Percentiles rank a stretch among this genome's conserved stretches.
Evolutionary conservation across 1,140 invertebrate genomes (phyloP).

Genomic region (Rhopalosiphum maidis): DNA sequence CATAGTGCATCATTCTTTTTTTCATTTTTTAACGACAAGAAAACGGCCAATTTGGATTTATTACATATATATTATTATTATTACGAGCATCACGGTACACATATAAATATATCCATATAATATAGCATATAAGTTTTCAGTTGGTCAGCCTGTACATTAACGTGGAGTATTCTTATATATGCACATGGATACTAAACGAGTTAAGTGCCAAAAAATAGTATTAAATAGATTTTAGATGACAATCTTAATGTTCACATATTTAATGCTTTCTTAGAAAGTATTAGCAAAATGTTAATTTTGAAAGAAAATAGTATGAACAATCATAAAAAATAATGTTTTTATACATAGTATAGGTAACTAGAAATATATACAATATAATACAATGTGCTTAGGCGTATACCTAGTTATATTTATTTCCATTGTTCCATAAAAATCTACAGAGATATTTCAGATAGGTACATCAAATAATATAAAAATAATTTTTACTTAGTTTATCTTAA

Average conservation of each 20-base stretch:
- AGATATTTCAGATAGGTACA: not conserved
- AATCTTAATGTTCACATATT: not conserved
- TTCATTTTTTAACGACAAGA: slow-evolving; percentile 32
- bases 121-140: not conserved
- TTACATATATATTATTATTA: not conserved
- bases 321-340: not conserved
- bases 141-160: not conserved
- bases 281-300: not conserved
- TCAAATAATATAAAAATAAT: not conserved
- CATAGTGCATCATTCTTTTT: not conserved
- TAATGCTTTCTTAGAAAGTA: not conserved
- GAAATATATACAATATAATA: not conserved
- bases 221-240: not conserved
- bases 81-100: not conserved
- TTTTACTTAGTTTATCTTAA: not conserved
- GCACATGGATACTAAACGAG: not conserved
- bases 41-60: slow-evolving; percentile 37
- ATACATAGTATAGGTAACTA: not conserved
- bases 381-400: not conserved
- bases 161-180: not conserved
- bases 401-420: not conserved
- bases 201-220: not conserved
- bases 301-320: not conserved
- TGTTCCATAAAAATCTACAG: not conserved
- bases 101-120: not conserved